Evolutionary conservation across 2,113 vertebrate genomes (phyloP), one percentile per base, ranked within the genome.

Genomic region (Macroglossus sobrinus): DNA sequence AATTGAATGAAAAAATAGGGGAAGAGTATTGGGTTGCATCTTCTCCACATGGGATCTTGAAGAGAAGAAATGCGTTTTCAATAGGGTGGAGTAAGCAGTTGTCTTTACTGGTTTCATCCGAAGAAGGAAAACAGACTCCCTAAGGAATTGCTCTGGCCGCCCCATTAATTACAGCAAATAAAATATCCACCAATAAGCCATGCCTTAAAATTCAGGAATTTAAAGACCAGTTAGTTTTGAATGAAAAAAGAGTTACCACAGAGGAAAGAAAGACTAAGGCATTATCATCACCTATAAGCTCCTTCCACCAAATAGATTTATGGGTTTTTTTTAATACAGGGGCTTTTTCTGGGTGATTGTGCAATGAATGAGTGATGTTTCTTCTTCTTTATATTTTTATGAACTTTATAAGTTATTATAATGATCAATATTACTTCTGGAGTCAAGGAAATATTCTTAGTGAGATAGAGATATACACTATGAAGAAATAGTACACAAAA

Each of bases 11-110:
- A 47, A 45, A 95, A 78, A 79, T 3, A 79, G 28, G n/a, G 19
- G n/a, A 82, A 59, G 59, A 76, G n/a, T 66, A 57, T 80, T 87
- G 93, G 61, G n/a, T 76, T 94, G 50, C 22, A 69, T 95, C 75
- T 92, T 91, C 74, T 89, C 72, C 76, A 81, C 85, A 57, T 63
- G 84, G 35, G 40, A 84, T 79, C 71, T 47, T 84, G 61, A 94
- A 16, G 64, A 78, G 69, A 84, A 63, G 33, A 40, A 59, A 40
- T 16, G 15, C 0, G 2, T 91, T 94, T 80, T 80, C 24, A 79
- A 63, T 63, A 74, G 75, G n/a, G 87, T 7, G 14, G 71, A 84
- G 9, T 59, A 78, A 87, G 21, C 24, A 26, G 24, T 47, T 82
- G 26, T 10, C 69, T 79, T 79, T 26, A 28, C 4, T 38, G 22